Conservation (phyloP, 2,888 invertebrate genomes). For the Sylvicola cinctus region DNA sequence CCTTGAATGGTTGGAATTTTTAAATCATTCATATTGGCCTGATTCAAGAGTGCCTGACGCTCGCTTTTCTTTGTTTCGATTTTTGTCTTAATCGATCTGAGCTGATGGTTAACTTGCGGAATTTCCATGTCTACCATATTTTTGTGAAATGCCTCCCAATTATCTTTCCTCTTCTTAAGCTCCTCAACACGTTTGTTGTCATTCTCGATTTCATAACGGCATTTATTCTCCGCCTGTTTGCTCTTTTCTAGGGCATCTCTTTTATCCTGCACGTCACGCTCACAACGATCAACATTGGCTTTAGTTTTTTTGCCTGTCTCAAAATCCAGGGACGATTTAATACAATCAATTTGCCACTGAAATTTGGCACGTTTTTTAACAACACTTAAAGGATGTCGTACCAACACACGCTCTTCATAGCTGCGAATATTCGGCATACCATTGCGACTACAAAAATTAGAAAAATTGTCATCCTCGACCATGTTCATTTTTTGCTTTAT, state of each 20-base stretch:
- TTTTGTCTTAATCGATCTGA: slow-evolving; percentile 61
- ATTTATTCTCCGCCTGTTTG: slow-evolving; percentile 52
- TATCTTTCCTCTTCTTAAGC: slow-evolving; percentile 55
- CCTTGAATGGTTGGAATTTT: slow-evolving; percentile 76
- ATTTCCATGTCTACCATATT: slow-evolving; percentile 82
- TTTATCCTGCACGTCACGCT: slow-evolving; percentile 76
- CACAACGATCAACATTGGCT: slow-evolving; percentile 86
- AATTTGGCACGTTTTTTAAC: slow-evolving; percentile 87
- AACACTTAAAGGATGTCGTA: slow-evolving; percentile 88
- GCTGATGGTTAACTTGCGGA: slow-evolving; percentile 64
- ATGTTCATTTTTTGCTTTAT: slow-evolving; percentile 91
- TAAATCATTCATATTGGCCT: slow-evolving; percentile 97
- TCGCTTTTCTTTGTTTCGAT: slow-evolving; percentile 82
- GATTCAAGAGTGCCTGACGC: slow-evolving; percentile 75
- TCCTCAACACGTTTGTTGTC: slow-evolving; percentile 69
- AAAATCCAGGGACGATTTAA: slow-evolving; percentile 89
- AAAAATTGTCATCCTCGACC: slow-evolving; percentile 91
- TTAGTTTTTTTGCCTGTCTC: slow-evolving; percentile 85
- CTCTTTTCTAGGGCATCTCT: slow-evolving; percentile 69
- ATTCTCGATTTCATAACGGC: slow-evolving; percentile 63
- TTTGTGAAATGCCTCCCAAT: slow-evolving; percentile 60
- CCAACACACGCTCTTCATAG: slow-evolving; percentile 92
- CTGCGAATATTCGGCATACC: slow-evolving; percentile 94
- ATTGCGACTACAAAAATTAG: slow-evolving; percentile 79
- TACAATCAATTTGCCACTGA: slow-evolving; percentile 87